Base-by-base conservation (phyloP, 2,888 invertebrate genomes). In the Synanthedon formicaeformis region DNA sequence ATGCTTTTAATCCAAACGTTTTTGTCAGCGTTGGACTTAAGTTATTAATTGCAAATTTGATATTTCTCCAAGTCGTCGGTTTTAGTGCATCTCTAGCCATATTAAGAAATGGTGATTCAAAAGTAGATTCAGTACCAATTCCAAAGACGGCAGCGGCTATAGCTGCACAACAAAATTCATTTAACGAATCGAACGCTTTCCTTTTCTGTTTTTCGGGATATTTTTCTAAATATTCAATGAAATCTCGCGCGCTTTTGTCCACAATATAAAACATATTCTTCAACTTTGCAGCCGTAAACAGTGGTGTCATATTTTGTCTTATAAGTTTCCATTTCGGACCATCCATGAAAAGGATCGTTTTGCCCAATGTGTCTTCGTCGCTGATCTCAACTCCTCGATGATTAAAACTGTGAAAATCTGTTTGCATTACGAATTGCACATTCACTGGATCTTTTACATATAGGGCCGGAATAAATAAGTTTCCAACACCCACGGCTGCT, bases 121-220 rank as follows among this genome's bases (percentile, higher is more conserved):
- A 76, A 1, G 71, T 69, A 0, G 73, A 73, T 49, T 73, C 59
- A 1, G 71, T 65, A 8, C 69, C 71, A 3, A 87, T 69, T 0
- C 87, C 86, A 55, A 85, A 85, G 1, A 83, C 75, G 2, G 79
- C 67, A 0, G 75, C 76, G 0, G 69, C 68, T 4, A 83, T 73
- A 4, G 76, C 71, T 1, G 75, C 75, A 50, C 69, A 61, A 50
- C 72, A 71, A 56, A 67, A 78, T 12, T 64, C 61, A 2, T 60
- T 63, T n/a, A 74, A 51, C 0, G 66, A 64, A 1, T 71, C 61
- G 34, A 62, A 65, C 1, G 67, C 63, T 2, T 71, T 58, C 4
- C 57, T 59, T 4, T 64, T 64, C 4, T 64, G 52, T 23, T 57
- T 60, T 2, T 71, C 60, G 0, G 75, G 71, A 52, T 73, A 69